Evolutionary conservation across 2,113 vertebrate genomes (phyloP), one percentile per base, ranked within the genome.

Genomic region (Grantiella picta): DNA sequence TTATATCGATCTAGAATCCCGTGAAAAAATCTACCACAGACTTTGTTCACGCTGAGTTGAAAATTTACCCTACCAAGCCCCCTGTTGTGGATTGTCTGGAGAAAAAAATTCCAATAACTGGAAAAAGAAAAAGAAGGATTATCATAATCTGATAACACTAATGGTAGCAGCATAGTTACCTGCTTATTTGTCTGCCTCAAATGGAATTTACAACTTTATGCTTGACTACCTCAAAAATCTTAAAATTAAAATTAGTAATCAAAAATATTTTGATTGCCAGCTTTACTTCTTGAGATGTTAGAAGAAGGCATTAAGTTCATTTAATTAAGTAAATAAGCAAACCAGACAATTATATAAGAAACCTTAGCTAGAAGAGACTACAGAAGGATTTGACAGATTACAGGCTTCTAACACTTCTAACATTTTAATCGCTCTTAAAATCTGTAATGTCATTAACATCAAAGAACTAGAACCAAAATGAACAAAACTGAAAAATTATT

Each of bases 301-400:
- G 27, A 64, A 86, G 38, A 69, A 77, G 22, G 19, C 19, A 52
- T 38, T 76, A 33, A 63, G 45, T 78, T 73, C 1, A 31, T 50
- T 36, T 50, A 69, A 76, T 63, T 68, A 68, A 75, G 38, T 50
- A 95, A 83, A 45, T 82, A 91, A 69, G 42, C 42, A 78, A 89
- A 59, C 7, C 23, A 92, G 68, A 54, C 11, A 72, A 70, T 94
- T 86, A 61, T 72, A 35, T 59, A 79, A 61, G 69, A 90, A 94
- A 89, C 7, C 15, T 87, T 59, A 73, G 27, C 33, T 92, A 47
- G 72, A 82, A 61, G 42, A 92, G 75, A 42, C 12, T 91, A 80
- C 63, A 33, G 60, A 86, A 73, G 64, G 85, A 95, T 94, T 80
- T 92, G 75, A 79, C 50, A 95, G 90, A 88, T 95, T 95, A 96